Evolutionary conservation across 2,888 invertebrate genomes (phyloP).

Genomic region (Pimpla rufipes): DNA sequence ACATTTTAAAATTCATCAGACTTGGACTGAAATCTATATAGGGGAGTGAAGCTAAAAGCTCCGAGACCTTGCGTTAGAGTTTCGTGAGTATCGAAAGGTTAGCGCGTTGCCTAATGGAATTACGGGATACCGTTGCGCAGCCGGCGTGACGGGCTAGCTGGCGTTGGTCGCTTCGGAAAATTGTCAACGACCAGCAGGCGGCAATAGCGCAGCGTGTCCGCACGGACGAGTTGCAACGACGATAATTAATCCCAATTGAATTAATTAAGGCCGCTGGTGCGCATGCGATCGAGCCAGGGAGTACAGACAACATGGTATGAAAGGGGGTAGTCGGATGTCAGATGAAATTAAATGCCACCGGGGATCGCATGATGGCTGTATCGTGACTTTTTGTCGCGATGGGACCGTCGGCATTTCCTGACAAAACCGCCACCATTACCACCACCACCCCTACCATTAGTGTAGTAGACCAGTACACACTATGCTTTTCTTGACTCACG

Average conservation of each 20-base stretch:
- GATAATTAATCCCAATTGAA: conserved; percentile 78
- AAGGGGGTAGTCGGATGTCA: conserved; percentile 53
- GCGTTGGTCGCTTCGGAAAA: conserved; percentile 58
- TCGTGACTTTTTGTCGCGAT: conserved; percentile 64
- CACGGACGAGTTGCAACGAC: conserved; percentile 58
- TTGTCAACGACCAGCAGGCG: conserved; percentile 43
- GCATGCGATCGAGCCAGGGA: conserved; percentile 59
- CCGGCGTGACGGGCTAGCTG: conserved; percentile 14
- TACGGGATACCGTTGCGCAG: conserved; percentile 34
- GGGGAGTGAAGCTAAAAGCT: not conserved
- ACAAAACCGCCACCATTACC: conserved; percentile 12
- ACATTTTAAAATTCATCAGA: no score
- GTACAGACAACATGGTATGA: conserved; percentile 34
- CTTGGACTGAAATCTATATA: not conserved
- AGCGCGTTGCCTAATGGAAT: conserved; percentile 55
- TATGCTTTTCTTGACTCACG: conserved; percentile 26
- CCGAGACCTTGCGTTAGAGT: conserved; percentile 33
- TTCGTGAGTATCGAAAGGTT: conserved; percentile 45
- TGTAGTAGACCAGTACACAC: not conserved
- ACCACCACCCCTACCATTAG: not conserved
- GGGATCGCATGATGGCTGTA: conserved; percentile 63
- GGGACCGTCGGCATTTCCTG: conserved; percentile 60
- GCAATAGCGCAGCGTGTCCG: conserved; percentile 53
- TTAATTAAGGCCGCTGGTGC: conserved; percentile 73
- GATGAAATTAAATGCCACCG: conserved; percentile 60